Evolutionary conservation across 2,888 invertebrate species (phyloP).

Genomic region (Geotrupes spiniger): DNA sequence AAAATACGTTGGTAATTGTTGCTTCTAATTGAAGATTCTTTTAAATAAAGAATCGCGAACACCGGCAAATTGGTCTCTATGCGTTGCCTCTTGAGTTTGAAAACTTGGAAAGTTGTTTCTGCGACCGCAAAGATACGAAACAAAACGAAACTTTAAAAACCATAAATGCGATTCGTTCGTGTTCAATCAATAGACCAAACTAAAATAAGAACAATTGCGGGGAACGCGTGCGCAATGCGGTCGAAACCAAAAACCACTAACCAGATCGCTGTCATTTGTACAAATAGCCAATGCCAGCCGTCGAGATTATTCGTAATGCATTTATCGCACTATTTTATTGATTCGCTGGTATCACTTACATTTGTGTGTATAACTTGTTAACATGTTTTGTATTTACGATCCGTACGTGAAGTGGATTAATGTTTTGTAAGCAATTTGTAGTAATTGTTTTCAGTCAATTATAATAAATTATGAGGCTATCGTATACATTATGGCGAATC

Average conservation of each 20-base stretch:
- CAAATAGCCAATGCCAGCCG: neutral
- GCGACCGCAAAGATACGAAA: conserved; percentile 1
- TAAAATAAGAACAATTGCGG: conserved; percentile 16
- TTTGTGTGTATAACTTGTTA: neutral
- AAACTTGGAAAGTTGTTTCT: neutral
- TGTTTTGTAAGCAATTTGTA: conserved; percentile 4
- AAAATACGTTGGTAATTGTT: too few species aligned
- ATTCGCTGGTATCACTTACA: neutral
- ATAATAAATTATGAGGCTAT: too few species aligned
- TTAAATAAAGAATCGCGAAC: too few species aligned
- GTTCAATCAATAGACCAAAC: conserved; percentile 13
- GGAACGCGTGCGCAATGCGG: conserved; percentile 5
- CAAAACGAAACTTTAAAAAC: conserved; percentile 5
- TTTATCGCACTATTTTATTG: conserved; percentile 3
- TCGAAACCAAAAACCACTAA: conserved; percentile 3
- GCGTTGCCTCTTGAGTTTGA: neutral
- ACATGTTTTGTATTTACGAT: conserved; percentile 4
- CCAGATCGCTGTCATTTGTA: conserved; percentile 5
- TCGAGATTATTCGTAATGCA: neutral
- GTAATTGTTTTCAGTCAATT: conserved; percentile 4
- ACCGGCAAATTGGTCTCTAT: too few species aligned
- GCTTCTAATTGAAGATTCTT: too few species aligned
- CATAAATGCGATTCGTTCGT: conserved; percentile 9
- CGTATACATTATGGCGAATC: too few species aligned
- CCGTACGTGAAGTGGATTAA: conserved; percentile 1